A percentile compares a stretch with the other conserved stretches of the same genome.
These are phyloP conservation scores for Drosophila gaucha DNA, from an alignment of 2,888 invertebrate genomes.

Conservation along the genomic window DNA sequence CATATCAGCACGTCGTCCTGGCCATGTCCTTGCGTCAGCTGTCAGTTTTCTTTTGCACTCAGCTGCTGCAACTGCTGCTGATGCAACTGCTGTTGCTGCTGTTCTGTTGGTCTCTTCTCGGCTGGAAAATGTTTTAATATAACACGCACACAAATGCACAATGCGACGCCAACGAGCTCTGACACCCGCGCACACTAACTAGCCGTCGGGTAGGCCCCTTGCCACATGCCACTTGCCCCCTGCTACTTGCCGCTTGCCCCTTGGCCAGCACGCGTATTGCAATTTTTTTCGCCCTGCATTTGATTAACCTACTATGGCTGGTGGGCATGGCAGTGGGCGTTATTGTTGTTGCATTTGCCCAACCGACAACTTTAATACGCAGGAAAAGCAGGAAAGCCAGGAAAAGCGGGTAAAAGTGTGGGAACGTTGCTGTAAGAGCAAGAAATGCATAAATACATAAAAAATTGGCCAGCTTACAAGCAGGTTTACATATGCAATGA, in stretches of 20 bases:
- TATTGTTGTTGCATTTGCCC: conserved; percentile 61
- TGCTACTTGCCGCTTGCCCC: background rate
- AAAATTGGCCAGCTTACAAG: conserved; percentile 78
- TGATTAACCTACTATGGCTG: conserved; percentile 75
- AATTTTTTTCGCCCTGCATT: conserved; percentile 69
- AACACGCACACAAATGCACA: conserved; percentile 46
- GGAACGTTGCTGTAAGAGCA: conserved; percentile 37
- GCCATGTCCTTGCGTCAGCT: conserved; percentile 56
- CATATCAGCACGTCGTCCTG: conserved; percentile 13
- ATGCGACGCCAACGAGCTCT: conserved; percentile 49
- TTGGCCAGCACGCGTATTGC: conserved; percentile 32
- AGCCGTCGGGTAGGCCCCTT: conserved; percentile 34
- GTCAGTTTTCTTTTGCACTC: conserved; percentile 61
- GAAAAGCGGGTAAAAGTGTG: background rate
- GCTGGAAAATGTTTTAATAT: conserved; percentile 65
- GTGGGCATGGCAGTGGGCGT: conserved; percentile 35
- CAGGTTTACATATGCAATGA: conserved; percentile 75
- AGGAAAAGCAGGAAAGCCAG: background rate
- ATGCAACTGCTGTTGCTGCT: conserved; percentile 1
- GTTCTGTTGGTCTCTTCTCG: conserved; percentile 33
- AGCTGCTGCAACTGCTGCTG: conserved; percentile 12
- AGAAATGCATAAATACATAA: conserved; percentile 79
- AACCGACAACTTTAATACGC: conserved; percentile 64
- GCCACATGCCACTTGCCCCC: background rate
- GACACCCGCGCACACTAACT: conserved; percentile 66